Evolutionary conservation across 2,113 vertebrate genomes (phyloP), one percentile per base, ranked within the genome.

Genomic region (Chaetodon auriga): DNA sequence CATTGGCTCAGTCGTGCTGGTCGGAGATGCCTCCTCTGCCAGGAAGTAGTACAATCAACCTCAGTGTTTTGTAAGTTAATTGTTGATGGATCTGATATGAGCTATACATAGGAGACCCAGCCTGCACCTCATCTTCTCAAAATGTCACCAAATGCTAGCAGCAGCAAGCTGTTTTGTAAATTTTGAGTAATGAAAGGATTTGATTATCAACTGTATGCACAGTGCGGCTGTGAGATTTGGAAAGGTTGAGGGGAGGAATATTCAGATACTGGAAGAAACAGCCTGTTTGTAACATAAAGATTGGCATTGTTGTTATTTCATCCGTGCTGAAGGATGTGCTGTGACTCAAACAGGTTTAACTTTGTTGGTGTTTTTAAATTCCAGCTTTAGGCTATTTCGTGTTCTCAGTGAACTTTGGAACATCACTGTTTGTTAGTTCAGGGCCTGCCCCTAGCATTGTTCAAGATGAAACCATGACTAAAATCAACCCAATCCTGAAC

Each of bases 81-180:
- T 91, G 89, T 90, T 93, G 93, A 93, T 95, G 87, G 51, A 74
- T 72, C 75, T 79, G 92, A 93, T 93, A 89, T 84, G 91, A 82
- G 60, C 46, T 66, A 48, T 82, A 63, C 82, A 78, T 75, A 77
- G 77, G 62, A 89, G 84, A 81, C 70, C 15, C 81, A 86, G 84
- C 71, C 75, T 65, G 46, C 69, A 71, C 82, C 63, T 66, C 86
- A 88, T 89, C 79, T 90, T 93, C 78, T 91, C 82, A 89, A 89
- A 93, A 94, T 93, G 88, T 92, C 89, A 91, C 74, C 80, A 86
- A 92, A 93, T 92, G 89, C 80, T 91, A 89, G 45, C 75, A 73
- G 88, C 88, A 66, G 80, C 83, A 81, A 78, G 77, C 75, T 53
- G 77, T 75, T 87, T 90, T 78, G 58, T 62, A 89, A 87, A 87